A percentile compares a stretch with the other conserved stretches of the same genome.
phyloP scores from a whole-genome alignment of 2,888 invertebrate species.

The Rhagonycha fulva region DNA sequence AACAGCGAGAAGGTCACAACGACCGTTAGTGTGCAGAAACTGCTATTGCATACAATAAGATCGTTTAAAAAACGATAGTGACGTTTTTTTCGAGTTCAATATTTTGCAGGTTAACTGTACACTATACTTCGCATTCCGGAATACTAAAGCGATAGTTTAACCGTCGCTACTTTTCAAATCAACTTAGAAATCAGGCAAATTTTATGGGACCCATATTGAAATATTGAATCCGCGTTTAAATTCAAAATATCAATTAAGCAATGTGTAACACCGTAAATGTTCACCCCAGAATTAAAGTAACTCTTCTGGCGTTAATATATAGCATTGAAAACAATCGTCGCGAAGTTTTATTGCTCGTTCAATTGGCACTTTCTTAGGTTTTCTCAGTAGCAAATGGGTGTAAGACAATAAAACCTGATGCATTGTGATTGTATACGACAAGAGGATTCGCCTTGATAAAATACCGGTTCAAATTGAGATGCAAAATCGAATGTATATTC shows the following conservation, averaged over 20 bases:
- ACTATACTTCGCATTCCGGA: neutral
- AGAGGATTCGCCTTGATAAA: constrained; percentile 51
- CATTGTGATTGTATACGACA: constrained; percentile 56
- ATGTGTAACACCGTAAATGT: constrained; percentile 33
- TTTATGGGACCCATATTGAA: constrained; percentile 7
- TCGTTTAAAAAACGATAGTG: constrained; percentile 37
- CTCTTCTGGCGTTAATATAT: constrained; percentile 51
- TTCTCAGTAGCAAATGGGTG: constrained; percentile 54
- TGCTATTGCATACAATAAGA: constrained; percentile 40
- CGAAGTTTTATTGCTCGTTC: constrained; percentile 56
- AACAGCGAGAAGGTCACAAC: constrained; percentile 43
- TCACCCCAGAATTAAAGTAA: constrained; percentile 50
- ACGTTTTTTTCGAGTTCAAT: constrained; percentile 41
- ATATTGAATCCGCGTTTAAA: constrained; percentile 5
- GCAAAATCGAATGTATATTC: constrained; percentile 47
- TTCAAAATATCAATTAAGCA: constrained; percentile 39
- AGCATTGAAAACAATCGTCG: constrained; percentile 54
- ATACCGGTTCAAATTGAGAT: constrained; percentile 50
- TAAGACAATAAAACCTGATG: constrained; percentile 58
- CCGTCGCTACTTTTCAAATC: constrained; percentile 9
- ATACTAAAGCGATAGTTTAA: constrained; percentile 12
- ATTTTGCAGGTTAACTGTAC: constrained; percentile 43
- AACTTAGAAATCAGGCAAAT: neutral
- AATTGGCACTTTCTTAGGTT: constrained; percentile 57
- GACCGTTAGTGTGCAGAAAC: constrained; percentile 37